Evolutionary conservation across 2,888 invertebrate species (phyloP).

Genomic region (Pediacus dermestoides): DNA sequence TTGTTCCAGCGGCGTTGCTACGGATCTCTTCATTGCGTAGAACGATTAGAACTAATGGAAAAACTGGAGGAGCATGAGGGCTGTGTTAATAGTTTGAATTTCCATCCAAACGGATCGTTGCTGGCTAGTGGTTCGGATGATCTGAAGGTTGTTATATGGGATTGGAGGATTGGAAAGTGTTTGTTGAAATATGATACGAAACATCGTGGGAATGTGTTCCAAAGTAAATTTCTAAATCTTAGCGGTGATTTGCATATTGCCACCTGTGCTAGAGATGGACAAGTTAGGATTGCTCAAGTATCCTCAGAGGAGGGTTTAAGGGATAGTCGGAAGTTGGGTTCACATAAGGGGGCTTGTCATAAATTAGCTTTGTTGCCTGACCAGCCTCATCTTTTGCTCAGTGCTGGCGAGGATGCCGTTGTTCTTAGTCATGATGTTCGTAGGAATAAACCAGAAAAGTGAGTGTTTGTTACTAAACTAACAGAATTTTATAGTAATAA

Average conservation of each 20-base stretch:
- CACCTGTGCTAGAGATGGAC: constrained; percentile 86
- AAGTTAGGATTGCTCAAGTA: constrained; percentile 62
- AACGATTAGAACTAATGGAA: constrained; percentile 75
- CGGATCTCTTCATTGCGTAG: constrained; percentile 77
- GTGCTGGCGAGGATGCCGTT: constrained; percentile 85
- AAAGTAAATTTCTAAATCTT: constrained; percentile 82
- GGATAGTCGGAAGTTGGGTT: constrained; percentile 58
- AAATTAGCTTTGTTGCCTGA: constrained; percentile 75
- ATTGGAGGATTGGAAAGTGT: constrained; percentile 74
- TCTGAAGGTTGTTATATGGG: constrained; percentile 81
- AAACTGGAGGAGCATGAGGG: constrained; percentile 77
- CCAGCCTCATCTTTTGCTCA: constrained; percentile 74
- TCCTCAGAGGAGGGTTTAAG: constrained; percentile 53
- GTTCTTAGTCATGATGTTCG: constrained; percentile 81
- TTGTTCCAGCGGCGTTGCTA: constrained; percentile 60
- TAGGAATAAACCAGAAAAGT: constrained; percentile 58
- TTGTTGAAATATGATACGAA: constrained; percentile 71
- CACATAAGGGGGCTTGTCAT: constrained; percentile 76
- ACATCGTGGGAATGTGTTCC: constrained; percentile 86
- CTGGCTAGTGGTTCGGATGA: constrained; percentile 92
- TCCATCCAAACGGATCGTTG: constrained; percentile 73
- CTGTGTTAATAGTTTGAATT: constrained; percentile 90
- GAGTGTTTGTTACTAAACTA: too few species aligned
- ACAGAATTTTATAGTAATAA: not conserved
- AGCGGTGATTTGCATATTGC: constrained; percentile 79